Conservation (phyloP, 2,113 vertebrate genomes). For the Clarias gariepinus region DNA sequence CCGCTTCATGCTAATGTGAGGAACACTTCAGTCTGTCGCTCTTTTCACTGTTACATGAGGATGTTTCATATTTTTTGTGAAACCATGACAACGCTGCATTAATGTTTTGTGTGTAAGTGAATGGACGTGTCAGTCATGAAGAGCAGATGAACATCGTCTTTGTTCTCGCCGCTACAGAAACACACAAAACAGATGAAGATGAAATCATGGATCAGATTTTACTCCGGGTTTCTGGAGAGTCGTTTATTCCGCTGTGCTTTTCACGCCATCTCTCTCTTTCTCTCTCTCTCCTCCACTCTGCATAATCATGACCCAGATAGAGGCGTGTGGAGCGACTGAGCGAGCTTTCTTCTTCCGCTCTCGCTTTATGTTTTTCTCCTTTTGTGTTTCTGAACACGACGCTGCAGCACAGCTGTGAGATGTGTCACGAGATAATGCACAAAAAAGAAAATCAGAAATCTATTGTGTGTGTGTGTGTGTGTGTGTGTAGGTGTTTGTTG, state of each 20-base stretch:
- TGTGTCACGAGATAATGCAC: neutral
- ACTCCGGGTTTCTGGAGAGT: neutral
- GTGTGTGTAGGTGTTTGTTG: neutral
- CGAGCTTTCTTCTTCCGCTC: neutral
- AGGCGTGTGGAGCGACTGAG: neutral
- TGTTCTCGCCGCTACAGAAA: neutral
- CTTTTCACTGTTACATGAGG: neutral
- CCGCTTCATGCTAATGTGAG: neutral
- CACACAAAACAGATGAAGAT: neutral
- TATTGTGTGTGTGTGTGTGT: neutral
- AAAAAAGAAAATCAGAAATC: neutral
- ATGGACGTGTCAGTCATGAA: neutral
- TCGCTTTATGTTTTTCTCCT: neutral
- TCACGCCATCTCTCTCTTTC: neutral
- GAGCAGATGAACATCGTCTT: conserved; percentile 9
- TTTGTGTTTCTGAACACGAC: conserved; percentile 17
- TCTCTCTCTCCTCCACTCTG: neutral
- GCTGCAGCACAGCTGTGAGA: conserved; percentile 20
- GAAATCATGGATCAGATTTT: conserved; percentile 4
- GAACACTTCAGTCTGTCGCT: neutral
- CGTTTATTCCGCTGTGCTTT: neutral
- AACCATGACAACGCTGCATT: conserved; percentile 10
- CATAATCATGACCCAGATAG: conserved; percentile 27
- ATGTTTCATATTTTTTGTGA: conserved; percentile 2
- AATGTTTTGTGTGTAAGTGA: neutral